phyloP scores from a whole-genome alignment of 2,113 vertebrate species.

The Nycticryphes semicollaris region DNA sequence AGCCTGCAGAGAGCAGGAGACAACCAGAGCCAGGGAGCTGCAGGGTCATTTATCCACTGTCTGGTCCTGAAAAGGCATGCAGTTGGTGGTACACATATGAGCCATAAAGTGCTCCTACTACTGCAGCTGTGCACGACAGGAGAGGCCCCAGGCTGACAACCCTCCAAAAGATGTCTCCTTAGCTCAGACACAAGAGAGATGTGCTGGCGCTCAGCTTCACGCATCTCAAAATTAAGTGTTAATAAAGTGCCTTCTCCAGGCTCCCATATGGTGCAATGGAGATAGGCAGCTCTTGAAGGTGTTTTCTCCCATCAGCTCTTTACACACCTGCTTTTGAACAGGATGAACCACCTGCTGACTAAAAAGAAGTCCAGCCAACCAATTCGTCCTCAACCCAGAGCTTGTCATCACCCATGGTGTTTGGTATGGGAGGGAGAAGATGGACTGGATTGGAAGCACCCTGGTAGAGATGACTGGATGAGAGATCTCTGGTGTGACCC shows the following conservation, averaged over 20 bases:
- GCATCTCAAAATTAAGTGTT: background rate
- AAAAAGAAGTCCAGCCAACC: background rate
- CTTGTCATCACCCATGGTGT: background rate
- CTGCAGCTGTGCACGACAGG: background rate
- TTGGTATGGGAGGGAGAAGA: background rate
- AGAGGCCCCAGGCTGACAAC: background rate
- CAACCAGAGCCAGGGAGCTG: background rate
- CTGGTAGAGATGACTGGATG: background rate
- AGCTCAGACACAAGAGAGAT: background rate
- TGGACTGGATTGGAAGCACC: background rate
- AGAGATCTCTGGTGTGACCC: background rate
- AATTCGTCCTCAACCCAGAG: background rate
- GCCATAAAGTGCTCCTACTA: background rate
- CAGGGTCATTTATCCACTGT: background rate
- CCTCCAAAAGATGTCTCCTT: background rate
- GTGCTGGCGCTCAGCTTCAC: background rate
- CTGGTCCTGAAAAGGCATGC: background rate
- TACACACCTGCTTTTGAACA: background rate
- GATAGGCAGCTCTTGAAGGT: background rate
- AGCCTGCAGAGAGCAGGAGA: background rate
- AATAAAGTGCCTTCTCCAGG: background rate
- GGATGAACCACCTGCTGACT: background rate
- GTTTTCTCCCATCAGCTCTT: background rate
- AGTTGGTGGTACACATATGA: background rate
- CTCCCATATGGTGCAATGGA: rapidly evolving